These are phyloP conservation scores for Agyllia agylla DNA, from an alignment of 2,888 invertebrate genomes.

Conservation along the genomic window DNA sequence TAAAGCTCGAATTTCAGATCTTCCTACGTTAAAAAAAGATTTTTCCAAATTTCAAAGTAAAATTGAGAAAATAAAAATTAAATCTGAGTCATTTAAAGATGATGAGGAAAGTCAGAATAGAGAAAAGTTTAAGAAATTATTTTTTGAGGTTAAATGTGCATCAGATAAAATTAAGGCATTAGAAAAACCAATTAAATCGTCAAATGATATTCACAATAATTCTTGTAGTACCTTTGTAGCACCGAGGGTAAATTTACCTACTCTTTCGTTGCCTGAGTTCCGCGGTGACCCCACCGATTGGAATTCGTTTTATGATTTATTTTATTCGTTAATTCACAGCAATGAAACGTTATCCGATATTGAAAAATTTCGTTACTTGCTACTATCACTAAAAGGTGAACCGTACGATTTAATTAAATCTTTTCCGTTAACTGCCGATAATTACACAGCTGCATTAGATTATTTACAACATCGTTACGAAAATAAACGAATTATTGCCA, in stretches of 20 bases:
- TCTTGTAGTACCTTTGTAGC: background rate
- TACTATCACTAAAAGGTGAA: background rate
- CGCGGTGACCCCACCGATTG: background rate
- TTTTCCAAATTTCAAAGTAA: background rate
- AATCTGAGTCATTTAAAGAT: background rate
- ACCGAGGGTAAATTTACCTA: background rate
- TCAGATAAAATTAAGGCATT: background rate
- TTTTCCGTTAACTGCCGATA: background rate
- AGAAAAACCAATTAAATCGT: background rate
- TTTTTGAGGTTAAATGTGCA: background rate
- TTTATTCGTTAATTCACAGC: background rate
- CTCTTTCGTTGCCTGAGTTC: background rate
- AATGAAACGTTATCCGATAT: background rate
- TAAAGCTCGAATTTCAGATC: background rate
- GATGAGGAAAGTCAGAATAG: background rate
- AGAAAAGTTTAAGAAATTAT: background rate
- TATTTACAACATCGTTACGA: constrained; percentile 4
- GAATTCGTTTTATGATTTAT: background rate
- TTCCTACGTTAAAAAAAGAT: background rate
- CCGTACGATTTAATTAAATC: background rate
- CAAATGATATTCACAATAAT: background rate
- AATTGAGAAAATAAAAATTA: background rate
- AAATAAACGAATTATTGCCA: background rate
- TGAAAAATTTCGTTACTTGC: background rate
- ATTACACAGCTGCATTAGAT: background rate